A percentile compares a stretch with the other conserved stretches of the same genome.
phyloP scores from a whole-genome alignment of 2,797 vertebrate genomes.

The Selene dorsalis region DNA sequence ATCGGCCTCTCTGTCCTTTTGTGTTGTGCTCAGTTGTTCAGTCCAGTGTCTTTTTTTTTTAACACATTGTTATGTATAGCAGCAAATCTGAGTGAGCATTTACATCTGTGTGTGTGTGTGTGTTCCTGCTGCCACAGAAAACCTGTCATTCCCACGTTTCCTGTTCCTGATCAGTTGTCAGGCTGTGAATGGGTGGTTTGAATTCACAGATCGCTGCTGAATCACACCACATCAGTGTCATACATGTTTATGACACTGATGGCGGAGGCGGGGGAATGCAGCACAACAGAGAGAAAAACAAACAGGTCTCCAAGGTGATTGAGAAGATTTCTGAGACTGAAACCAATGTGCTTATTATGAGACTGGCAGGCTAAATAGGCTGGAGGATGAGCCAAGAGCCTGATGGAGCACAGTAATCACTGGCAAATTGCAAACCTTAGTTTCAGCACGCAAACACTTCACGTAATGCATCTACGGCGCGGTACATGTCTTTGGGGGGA shows the following conservation, averaged over 20 bases:
- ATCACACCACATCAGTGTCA: conserved; percentile 77
- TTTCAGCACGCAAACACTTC: conserved; percentile 61
- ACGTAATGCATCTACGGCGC: conserved; percentile 55
- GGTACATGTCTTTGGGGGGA: conserved; percentile 12
- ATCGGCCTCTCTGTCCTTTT: conserved; percentile 11
- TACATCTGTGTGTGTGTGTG: not conserved
- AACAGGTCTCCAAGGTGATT: conserved; percentile 82
- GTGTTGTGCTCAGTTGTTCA: not conserved
- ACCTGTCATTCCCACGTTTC: conserved; percentile 63
- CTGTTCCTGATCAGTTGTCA: conserved; percentile 72
- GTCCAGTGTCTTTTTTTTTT: conserved; percentile 14
- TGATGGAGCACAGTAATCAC: conserved; percentile 77
- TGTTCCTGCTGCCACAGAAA: conserved; percentile 30
- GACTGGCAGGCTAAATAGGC: conserved; percentile 72
- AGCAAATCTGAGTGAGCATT: not conserved
- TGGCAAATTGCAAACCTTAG: conserved; percentile 71
- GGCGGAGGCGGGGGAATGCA: conserved; percentile 62
- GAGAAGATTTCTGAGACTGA: conserved; percentile 72
- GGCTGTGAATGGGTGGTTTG: conserved; percentile 74
- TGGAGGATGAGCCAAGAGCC: conserved; percentile 73
- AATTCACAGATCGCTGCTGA: conserved; percentile 74
- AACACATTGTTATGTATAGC: conserved; percentile 11
- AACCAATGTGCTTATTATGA: conserved; percentile 80
- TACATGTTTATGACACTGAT: conserved; percentile 76
- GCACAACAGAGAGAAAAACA: conserved; percentile 70